Evolutionary conservation across 1,140 invertebrate genomes (phyloP), one percentile per base, ranked within the genome.

Genomic region (Drosophila obscura): DNA sequence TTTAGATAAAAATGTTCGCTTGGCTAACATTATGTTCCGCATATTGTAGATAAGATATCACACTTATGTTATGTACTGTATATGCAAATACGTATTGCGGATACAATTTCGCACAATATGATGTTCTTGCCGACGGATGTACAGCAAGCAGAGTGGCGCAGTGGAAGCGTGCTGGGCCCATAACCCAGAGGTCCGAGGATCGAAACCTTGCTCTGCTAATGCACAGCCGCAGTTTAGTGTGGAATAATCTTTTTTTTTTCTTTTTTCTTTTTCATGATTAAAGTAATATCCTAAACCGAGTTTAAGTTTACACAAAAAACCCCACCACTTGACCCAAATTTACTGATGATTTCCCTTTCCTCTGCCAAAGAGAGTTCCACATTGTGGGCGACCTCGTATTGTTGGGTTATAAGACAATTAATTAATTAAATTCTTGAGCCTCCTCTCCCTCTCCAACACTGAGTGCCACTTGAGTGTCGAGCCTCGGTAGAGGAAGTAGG

Each of bases 101-200:
- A 39, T 39, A 39, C 4, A 4, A 39, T 39, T 13, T 13, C 11
- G 11, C 11, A 5, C 11, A 39, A 39, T 39, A 39, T 5, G 9
- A 39, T 13, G 11, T 39, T 39, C 35, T 5, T 4, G 35, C 4
- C 35, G 11, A 5, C 35, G 0, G 4, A 1, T 39, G 11, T 4
- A 13, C 35, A 39, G 35, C 35, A 39, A 95, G 95, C 97, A 97
- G 96, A 96, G 96, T 97, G 96, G 96, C 96, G 96, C 96, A 97
- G 96, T 96, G 96, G 97, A 97, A 97, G 96, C 96, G 96, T 97
- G 96, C 96, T 97, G 96, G 97, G 96, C 96, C 96, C 96, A 97
- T 97, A 97, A 97, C 97, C 96, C 96, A 97, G 96, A 97, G 96
- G 96, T 97, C 96, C 95, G 96, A 96, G 95, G 96, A 97, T 9